phyloP scores from a whole-genome alignment of 35 echinoderm and acorn worm genomes.

The Nesometra sesokonis region DNA sequence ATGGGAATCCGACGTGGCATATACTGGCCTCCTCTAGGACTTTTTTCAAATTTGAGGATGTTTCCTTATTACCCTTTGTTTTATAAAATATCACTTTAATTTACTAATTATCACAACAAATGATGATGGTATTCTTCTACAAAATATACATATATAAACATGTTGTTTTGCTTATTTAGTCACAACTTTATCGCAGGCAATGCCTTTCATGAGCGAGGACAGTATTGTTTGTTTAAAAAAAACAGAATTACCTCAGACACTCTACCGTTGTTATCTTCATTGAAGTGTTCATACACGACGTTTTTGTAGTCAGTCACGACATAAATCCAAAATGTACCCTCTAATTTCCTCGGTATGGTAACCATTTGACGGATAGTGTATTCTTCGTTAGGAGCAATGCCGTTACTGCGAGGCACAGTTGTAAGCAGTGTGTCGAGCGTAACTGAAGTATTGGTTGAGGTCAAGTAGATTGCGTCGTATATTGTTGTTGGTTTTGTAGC shows the following conservation, averaged over 20 bases:
- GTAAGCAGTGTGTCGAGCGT: background rate
- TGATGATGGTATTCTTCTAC: too few relatives aligned
- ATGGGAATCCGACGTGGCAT: too few relatives aligned
- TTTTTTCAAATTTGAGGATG: too few relatives aligned
- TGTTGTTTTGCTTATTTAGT: too few relatives aligned
- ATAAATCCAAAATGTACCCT: background rate
- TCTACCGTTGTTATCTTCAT: background rate
- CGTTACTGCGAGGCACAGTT: background rate
- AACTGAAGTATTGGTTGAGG: background rate
- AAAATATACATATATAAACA: too few relatives aligned
- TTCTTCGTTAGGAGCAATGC: slow-evolving; percentile 1
- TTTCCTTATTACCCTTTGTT: too few relatives aligned
- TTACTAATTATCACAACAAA: too few relatives aligned
- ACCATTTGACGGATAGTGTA: slow-evolving; percentile 6
- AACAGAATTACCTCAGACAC: background rate
- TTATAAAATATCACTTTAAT: too few relatives aligned
- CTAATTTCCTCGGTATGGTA: background rate
- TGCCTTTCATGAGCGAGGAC: too few relatives aligned
- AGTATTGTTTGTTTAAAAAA: background rate
- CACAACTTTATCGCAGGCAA: too few relatives aligned
- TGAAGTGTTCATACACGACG: background rate
- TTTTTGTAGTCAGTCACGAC: background rate
- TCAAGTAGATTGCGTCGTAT: background rate
- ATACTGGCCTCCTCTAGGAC: too few relatives aligned
- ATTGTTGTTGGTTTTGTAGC: background rate